Evolutionary conservation across 2,113 vertebrate species (phyloP).

Genomic region (Pterophyllum scalare): DNA sequence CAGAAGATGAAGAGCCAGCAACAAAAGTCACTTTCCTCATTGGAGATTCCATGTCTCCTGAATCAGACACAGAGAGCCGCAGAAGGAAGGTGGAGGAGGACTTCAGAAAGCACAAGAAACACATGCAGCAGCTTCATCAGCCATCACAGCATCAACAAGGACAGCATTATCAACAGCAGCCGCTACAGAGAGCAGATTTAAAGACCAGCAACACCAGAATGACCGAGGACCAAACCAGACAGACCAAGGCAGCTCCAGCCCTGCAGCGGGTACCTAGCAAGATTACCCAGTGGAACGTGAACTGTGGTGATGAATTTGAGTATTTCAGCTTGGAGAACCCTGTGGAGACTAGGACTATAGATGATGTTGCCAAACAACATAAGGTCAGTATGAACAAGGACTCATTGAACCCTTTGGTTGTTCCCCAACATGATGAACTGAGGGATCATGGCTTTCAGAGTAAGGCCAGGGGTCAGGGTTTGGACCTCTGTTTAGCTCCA

Average conservation of each 20-base stretch:
- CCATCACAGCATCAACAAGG: constrained; percentile 49
- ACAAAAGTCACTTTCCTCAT: constrained; percentile 97
- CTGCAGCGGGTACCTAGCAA: constrained; percentile 80
- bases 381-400: constrained; percentile 43
- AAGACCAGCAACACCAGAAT: constrained; percentile 65
- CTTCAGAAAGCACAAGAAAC: constrained; percentile 85
- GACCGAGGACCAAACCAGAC: constrained; percentile 88
- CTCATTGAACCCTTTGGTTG: constrained; percentile 39
- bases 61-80: constrained; percentile 93
- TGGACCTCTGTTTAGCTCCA: constrained; percentile 39
- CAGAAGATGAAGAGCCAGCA: constrained; percentile 76
- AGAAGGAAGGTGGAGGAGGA: constrained; percentile 86
- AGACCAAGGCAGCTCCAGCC: constrained; percentile 65
- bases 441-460: constrained; percentile 5
- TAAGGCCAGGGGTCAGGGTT: neutral
- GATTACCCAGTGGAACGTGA: constrained; percentile 84
- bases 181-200: constrained; percentile 54
- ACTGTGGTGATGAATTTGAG: constrained; percentile 87
- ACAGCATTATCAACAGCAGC: constrained; percentile 45
- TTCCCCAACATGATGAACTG: neutral
- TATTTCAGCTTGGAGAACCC: constrained; percentile 88
- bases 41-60: constrained; percentile 97
- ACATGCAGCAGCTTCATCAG: constrained; percentile 58
- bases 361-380: constrained; percentile 78
- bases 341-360: constrained; percentile 88